Evolutionary conservation across 2,113 vertebrate species (phyloP).

Genomic region (Microtus ochrogaster): DNA sequence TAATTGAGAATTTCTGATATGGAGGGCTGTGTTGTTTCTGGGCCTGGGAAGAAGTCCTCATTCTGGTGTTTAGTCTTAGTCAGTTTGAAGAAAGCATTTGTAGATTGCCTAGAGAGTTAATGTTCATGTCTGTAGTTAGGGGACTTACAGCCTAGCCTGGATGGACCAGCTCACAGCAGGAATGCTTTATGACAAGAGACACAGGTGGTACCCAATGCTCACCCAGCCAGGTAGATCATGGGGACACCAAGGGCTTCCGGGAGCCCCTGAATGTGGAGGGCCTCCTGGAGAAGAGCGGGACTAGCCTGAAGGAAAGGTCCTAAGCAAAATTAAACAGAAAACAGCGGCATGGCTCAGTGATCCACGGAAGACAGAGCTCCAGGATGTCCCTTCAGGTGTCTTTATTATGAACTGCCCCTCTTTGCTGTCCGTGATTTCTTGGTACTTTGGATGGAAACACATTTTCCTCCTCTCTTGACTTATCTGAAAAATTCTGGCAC

Average conservation of each 20-base stretch:
- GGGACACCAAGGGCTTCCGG: neutral
- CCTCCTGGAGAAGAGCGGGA: neutral
- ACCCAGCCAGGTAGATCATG: neutral
- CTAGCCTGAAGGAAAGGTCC: neutral
- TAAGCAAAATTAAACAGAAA: neutral
- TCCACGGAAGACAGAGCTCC: neutral
- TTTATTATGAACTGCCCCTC: neutral
- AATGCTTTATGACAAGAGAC: neutral
- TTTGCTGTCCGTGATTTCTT: constrained; percentile 33
- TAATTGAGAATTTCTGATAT: constrained; percentile 20
- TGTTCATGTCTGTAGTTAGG: neutral
- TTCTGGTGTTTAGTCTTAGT: neutral
- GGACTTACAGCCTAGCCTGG: neutral
- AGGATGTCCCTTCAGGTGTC: neutral
- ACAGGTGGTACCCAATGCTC: neutral
- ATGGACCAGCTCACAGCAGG: neutral
- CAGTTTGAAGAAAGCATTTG: constrained; percentile 37
- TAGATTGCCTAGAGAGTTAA: neutral
- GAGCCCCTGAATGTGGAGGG: neutral
- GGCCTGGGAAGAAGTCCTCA: neutral
- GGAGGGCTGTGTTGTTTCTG: neutral
- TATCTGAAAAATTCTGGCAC: constrained; percentile 77
- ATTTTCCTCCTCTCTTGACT: constrained; percentile 64
- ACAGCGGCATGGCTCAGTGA: neutral
- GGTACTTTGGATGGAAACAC: constrained; percentile 18